phyloP scores from a whole-genome alignment of 2,888 invertebrate genomes.

The Dynastes grantii region DNA sequence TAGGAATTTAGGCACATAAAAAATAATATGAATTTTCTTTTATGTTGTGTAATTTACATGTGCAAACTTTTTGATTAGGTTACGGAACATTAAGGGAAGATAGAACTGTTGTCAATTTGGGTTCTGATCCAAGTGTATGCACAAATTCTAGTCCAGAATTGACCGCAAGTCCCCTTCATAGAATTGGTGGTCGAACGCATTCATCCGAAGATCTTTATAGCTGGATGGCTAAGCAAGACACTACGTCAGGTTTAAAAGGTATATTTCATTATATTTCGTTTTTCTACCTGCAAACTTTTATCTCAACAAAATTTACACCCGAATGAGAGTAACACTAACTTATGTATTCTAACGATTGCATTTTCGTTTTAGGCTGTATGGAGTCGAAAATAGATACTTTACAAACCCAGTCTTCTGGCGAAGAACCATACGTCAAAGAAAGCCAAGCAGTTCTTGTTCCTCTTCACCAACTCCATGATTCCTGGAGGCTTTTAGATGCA shows the following conservation, averaged over 20 bases:
- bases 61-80: conserved; percentile 70
- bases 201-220: conserved; percentile 88
- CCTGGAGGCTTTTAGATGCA: conserved; percentile 89
- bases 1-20: too few species aligned
- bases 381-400: conserved; percentile 68
- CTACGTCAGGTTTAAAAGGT: conserved; percentile 33
- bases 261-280: too few species aligned
- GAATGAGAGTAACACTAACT: not conserved
- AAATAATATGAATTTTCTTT: too few species aligned
- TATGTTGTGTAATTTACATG: too few species aligned
- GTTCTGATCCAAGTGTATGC: conserved; percentile 78
- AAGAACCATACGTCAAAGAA: conserved; percentile 74
- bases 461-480: conserved; percentile 86
- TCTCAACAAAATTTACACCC: too few species aligned
- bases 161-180: conserved; percentile 67
- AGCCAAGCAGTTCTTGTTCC: conserved; percentile 75
- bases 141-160: conserved; percentile 70
- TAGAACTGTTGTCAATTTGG: conserved; percentile 72
- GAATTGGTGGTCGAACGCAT: conserved; percentile 62
- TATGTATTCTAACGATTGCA: not conserved
- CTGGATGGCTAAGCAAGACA: conserved; percentile 93
- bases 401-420: conserved; percentile 68
- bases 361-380: conserved; percentile 55
- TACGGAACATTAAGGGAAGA: conserved; percentile 85
- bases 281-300: too few species aligned